Percentiles rank a stretch among this genome's conserved stretches.
Conservation (phyloP, 2,797 vertebrate species). For the Crypturellus tataupa region DNA sequence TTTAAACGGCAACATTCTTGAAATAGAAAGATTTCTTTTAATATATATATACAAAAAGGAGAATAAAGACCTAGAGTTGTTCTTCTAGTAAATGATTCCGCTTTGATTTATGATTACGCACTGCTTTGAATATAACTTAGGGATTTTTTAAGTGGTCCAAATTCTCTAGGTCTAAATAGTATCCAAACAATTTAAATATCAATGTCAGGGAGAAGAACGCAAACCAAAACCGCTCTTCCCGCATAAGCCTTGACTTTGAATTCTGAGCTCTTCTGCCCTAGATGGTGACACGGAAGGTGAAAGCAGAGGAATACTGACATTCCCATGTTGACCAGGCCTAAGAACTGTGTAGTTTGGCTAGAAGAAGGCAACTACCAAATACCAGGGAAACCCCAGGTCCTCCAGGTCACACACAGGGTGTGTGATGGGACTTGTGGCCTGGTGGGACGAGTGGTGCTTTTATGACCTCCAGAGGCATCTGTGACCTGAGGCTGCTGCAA, state of each 20-base stretch:
- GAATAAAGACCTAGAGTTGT: background rate
- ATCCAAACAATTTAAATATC: background rate
- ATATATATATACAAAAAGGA: background rate
- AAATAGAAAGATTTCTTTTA: background rate
- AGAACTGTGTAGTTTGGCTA: background rate
- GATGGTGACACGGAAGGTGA: fast-evolving
- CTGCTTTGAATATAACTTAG: background rate
- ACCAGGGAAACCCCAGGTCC: background rate
- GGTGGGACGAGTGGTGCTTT: background rate
- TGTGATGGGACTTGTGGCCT: background rate
- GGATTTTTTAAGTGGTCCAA: background rate
- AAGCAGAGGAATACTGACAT: background rate
- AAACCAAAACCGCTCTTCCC: background rate
- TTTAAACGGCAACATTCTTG: background rate
- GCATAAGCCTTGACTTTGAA: background rate
- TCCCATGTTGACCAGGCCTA: background rate
- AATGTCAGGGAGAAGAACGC: background rate
- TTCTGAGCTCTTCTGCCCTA: background rate
- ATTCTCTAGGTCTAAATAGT: background rate
- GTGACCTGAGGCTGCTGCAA: background rate
- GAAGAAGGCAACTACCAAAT: background rate
- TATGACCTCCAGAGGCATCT: background rate
- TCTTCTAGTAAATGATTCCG: background rate
- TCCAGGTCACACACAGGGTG: too few relatives aligned
- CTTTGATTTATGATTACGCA: background rate